Base-by-base conservation (phyloP, 2,113 vertebrate genomes). In the human region DNA sequence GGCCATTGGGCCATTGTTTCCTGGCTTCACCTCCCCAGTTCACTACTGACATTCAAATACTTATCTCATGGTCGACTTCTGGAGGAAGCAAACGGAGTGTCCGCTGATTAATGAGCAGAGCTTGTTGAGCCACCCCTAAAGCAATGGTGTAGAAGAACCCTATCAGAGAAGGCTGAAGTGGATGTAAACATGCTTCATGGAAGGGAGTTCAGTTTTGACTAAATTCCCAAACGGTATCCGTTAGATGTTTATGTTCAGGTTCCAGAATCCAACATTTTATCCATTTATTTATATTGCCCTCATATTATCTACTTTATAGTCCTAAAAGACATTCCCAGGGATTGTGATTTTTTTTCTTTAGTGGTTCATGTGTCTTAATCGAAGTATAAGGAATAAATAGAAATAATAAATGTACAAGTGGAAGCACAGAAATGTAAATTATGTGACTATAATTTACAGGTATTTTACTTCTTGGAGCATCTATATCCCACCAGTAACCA, bases 401-500 rank as follows among this genome's bases (percentile, higher is more conserved):
- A 88, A 95, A 73, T 76, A 94, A 72, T 95, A 79, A 59, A 68
- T 40, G 48, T 85, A n/a, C 45, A 84, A 94, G 45, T 25, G 17
- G 87, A 75, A 75, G 50, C 27, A 38, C 1, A 87, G 12, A 18
- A 32, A 57, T 40, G 68, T 9, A 25, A 40, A 40, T 40, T 40
- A 40, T 73, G 40, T 89, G 93, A 61, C 86, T 64, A 64, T 40
- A 32, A 96, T 97, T 98, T 93, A 70, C 40, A 18, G 79, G 35
- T 32, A 81, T 45, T 84, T 96, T 82, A 76, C 80, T 80, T 66
- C 68, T 52, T 82, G 20, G 10, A 80, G 83, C 96, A 91, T 93
- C 80, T 84, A 48, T 93, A 97, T 95, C 68, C 91, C 32, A 59
- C 92, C 84, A 8, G 3, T 83, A 90, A 64, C 52, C 89, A 84